Evolutionary conservation across 2,888 invertebrate genomes (phyloP), one percentile per base, ranked within the genome.

Genomic region (Hemistola chrysoprasaria): DNA sequence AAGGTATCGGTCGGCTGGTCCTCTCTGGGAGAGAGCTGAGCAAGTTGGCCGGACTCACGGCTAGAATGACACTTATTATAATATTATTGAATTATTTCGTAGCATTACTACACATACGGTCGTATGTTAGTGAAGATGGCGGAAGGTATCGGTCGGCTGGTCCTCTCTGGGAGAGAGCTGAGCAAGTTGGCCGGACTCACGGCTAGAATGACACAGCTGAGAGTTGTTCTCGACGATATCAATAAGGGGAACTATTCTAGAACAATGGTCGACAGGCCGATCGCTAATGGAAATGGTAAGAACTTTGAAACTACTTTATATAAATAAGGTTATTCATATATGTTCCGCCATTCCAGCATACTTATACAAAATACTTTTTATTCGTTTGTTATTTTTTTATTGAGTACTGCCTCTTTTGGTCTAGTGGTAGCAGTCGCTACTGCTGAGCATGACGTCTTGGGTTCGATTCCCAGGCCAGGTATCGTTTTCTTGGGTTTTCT

Each of bases 91-190:
- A 21, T 32, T 34, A n/a, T 23, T 9, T 37, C 61, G 1, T 71
- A 95, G 94, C 93, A 95, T 57, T 99, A 99, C 78, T 99, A 99
- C 84, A 97, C 97, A 8, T 98, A 96, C 84, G 99, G 99, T 0
- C 92, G 99, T 23, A 98, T 98, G 97, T 83, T 98, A 67, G 94
- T 98, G 4, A 98, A 98, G 70, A 91, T 99, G 88, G 98, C 99
- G 1, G 98, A 98, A 80, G 98, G 99, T 1, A 97, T 99, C 62
- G 99, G 99, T 0, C 92, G 99, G 24, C 90, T 99, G 29, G 97
- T 99, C 1, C 87, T 98, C 51, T 98, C 99, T 0, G 98, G 98
- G 0, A 91, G 98, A 37, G 98, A 99, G 78, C 90, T 99, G 84
- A 97, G 98, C 7, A 92, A 97, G 52, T 84, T 99, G 46, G 97